Conservation (phyloP, 2,888 invertebrate species). For the Nemurella pictetii region DNA sequence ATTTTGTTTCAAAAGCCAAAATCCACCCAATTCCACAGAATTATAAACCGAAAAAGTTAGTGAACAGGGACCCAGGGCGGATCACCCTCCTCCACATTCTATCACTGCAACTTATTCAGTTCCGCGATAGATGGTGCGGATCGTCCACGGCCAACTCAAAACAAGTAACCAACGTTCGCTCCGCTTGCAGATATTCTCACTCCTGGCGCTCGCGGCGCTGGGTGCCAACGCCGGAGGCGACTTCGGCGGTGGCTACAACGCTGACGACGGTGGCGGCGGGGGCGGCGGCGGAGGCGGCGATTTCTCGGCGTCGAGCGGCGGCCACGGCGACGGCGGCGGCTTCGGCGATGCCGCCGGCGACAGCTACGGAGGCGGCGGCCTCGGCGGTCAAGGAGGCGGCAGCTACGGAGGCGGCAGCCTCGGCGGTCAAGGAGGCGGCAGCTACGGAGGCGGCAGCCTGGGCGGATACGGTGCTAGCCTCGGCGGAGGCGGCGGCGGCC, state of each 20-base stretch:
- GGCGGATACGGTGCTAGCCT: constrained; percentile 10
- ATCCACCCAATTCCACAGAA: too few relatives aligned
- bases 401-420: neutral
- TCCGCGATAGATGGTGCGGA: too few relatives aligned
- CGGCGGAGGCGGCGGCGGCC: constrained; percentile 42
- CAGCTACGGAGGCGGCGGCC: constrained; percentile 1
- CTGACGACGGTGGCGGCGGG: neutral
- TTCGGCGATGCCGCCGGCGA: neutral
- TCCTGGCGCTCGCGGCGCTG: neutral
- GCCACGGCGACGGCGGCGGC: neutral
- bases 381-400: neutral
- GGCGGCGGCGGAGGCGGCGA: constrained; percentile 1
- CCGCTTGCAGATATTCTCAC: neutral
- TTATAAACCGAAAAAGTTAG: too few relatives aligned
- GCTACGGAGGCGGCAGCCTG: neutral
- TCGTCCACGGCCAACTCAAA: too few relatives aligned
- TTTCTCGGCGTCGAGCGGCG: neutral
- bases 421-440: constrained; percentile 21
- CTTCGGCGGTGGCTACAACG: neutral
- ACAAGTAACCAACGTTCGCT: too few relatives aligned
- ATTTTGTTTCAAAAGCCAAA: too few relatives aligned
- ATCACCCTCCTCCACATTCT: too few relatives aligned
- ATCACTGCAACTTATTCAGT: too few relatives aligned
- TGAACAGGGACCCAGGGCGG: too few relatives aligned
- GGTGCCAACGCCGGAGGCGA: neutral